Evolutionary conservation across 2,888 invertebrate species (phyloP).

Genomic region (Lingula anatina): DNA sequence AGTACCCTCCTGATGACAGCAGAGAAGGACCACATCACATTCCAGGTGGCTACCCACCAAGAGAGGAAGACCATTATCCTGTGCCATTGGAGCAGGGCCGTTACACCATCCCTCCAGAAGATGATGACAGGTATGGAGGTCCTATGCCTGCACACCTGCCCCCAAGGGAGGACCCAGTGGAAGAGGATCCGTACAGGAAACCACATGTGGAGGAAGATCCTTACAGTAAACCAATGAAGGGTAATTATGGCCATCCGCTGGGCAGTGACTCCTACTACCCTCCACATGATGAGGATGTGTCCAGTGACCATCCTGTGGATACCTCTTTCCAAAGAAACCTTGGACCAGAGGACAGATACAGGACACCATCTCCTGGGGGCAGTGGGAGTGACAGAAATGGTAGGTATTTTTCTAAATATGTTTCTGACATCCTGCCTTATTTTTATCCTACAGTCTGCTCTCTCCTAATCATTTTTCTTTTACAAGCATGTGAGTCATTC

Average conservation of each 20-base stretch:
- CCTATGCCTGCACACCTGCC: background rate
- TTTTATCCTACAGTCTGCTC: background rate
- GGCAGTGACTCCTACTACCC: constrained; percentile 1
- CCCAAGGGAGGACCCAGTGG: background rate
- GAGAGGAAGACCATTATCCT: background rate
- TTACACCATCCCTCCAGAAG: constrained; percentile 11
- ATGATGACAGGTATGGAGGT: background rate
- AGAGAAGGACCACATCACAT: too few relatives aligned
- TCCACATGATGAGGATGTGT: background rate
- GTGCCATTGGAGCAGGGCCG: constrained; percentile 12
- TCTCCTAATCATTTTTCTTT: constrained; percentile 1
- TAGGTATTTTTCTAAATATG: constrained; percentile 5
- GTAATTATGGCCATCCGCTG: background rate
- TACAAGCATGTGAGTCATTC: background rate
- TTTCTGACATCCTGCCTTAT: too few relatives aligned
- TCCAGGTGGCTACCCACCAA: too few relatives aligned
- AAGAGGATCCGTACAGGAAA: background rate
- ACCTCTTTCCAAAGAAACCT: background rate
- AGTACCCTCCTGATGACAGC: too few relatives aligned
- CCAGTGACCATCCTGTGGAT: background rate
- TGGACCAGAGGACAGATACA: background rate
- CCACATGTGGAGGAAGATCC: background rate
- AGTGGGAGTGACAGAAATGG: constrained; percentile 24
- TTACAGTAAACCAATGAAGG: background rate
- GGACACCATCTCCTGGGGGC: constrained; percentile 34